Conservation (phyloP, 1,140 invertebrate species). For the Druon quercuslanigerum region DNA sequence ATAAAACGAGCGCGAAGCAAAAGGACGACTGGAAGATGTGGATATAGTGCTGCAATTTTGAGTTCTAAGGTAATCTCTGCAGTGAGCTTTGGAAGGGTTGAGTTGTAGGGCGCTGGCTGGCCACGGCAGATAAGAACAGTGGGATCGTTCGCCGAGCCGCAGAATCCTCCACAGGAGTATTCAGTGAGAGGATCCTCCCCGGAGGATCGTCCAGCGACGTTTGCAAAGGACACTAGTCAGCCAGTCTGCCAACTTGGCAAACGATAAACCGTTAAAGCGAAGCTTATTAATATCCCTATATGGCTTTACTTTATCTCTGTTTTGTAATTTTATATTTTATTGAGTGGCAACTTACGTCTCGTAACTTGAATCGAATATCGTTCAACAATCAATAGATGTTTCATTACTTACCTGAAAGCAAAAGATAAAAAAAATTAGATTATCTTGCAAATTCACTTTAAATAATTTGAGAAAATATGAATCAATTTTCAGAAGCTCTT, state of each 20-base stretch:
- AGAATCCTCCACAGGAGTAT: slow-evolving; percentile 63
- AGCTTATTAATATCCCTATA: slow-evolving; percentile 2
- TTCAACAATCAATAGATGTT: neutral
- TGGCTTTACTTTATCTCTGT: too few relatives aligned
- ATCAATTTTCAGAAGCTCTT: too few relatives aligned
- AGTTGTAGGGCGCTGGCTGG: slow-evolving; percentile 71
- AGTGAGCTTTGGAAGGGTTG: slow-evolving; percentile 67
- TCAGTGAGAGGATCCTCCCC: slow-evolving; percentile 46
- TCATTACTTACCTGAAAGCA: slow-evolving; percentile 59
- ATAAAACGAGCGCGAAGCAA: slow-evolving; percentile 30
- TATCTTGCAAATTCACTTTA: neutral
- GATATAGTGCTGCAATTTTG: slow-evolving; percentile 33
- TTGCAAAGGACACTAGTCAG: slow-evolving; percentile 43
- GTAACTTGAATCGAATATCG: neutral
- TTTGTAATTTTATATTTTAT: too few relatives aligned
- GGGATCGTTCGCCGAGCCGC: slow-evolving; percentile 61
- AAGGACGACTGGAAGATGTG: slow-evolving; percentile 40
- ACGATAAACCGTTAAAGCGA: slow-evolving; percentile 44
- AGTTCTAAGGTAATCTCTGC: slow-evolving; percentile 65
- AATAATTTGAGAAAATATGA: too few relatives aligned
- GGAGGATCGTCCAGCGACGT: slow-evolving; percentile 48
- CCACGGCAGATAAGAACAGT: slow-evolving; percentile 67
- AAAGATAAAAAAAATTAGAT: slow-evolving; percentile 41
- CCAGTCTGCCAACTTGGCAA: slow-evolving; percentile 44
- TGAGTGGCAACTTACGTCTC: neutral